Base-by-base conservation (phyloP, 2,797 vertebrate genomes). In the Clangula hyemalis region DNA sequence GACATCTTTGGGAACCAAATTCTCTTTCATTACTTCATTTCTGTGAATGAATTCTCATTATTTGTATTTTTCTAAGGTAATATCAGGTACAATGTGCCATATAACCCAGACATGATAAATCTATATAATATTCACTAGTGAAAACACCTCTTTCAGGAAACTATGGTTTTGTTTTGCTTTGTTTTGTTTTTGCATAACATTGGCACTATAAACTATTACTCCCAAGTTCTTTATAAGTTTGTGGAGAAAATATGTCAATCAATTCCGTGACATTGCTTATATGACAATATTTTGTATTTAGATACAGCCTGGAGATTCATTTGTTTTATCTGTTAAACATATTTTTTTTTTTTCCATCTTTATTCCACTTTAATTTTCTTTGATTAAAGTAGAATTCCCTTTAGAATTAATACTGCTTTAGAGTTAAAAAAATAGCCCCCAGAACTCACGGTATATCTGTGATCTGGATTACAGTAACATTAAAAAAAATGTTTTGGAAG, bases 141-240 rank as follows among this genome's bases (percentile, higher is more conserved):
- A 70, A 91, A 65, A 71, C 3, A 58, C 0, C 3, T 54, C 6
- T 34, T 70, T 94, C 25, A 58, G 72, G 93, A 94, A 28, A 32
- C 13, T 34, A 4, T 34, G 5, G 4, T 4, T 47, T 34, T 8
- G 28, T 68, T 47, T 1, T 6, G 6, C 3, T 14, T 27, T 11
- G 10, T 27, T 21, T 22, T 36, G 1, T 0, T 68, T 47, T 80
- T 65, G 16, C 12, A 51, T 20, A n/a, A 4, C 14, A 24, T 39
- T 90, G 25, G 16, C 8, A 76, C n/a, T 47, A 85, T 28, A 4
- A 49, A 24, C 69, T 41, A 20, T 45, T 43, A 11, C 3, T 75
- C 11, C 11, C 16, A n/a, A 79, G 6, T 0, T 21, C 38, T 53
- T 6, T n/a, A 68, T 9, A n/a, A 47, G 30, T 82, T 18, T 54